Percentiles rank a stretch among this genome's conserved stretches.
Evolutionary conservation across 2,113 vertebrate species (phyloP).

Genomic region (Oophaga pumilio): DNA sequence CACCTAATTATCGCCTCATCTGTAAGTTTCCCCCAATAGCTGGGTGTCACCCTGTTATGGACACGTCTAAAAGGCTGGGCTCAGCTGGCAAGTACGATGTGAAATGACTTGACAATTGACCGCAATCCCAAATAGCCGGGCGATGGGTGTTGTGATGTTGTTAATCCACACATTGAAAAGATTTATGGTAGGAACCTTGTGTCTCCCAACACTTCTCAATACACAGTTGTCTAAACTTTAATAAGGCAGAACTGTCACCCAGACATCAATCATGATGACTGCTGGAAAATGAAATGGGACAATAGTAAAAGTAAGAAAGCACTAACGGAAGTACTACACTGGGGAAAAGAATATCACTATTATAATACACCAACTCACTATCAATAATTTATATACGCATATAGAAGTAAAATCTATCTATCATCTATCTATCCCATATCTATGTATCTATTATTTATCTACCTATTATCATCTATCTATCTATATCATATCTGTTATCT

Average conservation of each 20-base stretch:
- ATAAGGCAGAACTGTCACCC: not conserved
- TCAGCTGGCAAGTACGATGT: conserved; percentile 3
- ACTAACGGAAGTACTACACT: not conserved
- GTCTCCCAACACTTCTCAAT: not conserved
- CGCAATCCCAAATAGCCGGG: not conserved
- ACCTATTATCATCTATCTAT: too few species aligned
- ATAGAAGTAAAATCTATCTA: too few species aligned
- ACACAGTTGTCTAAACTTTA: conserved; percentile 2
- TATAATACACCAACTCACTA: too few species aligned
- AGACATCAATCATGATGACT: not conserved
- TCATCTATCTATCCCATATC: too few species aligned
- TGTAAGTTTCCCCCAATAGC: not conserved
- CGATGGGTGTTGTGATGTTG: not conserved
- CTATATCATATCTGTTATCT: too few species aligned
- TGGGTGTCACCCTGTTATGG: not conserved
- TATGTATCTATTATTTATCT: too few species aligned
- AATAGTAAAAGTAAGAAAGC: not conserved
- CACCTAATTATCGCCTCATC: conserved; percentile 44
- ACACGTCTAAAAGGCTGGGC: not conserved
- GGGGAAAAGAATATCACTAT: not conserved
- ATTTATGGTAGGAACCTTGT: not conserved
- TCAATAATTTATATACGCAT: too few species aligned
- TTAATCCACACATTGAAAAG: not conserved
- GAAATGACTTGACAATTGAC: conserved; percentile 8
- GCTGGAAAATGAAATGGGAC: not conserved